Percentiles rank a stretch among this genome's conserved stretches.
Conservation (phyloP, 2,113 vertebrate genomes). For the Aphyosemion australe region DNA sequence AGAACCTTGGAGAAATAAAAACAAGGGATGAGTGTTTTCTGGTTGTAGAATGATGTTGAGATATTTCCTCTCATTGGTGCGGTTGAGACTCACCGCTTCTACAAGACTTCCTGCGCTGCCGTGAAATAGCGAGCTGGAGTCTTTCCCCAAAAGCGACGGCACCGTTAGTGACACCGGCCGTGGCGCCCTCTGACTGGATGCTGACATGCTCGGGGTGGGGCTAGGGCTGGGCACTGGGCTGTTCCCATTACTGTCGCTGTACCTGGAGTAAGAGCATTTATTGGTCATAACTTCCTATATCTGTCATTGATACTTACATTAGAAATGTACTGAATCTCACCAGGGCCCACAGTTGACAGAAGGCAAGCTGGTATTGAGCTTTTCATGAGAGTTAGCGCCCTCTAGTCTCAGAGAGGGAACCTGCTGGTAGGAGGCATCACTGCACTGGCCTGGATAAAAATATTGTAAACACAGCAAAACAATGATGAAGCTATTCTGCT, state of each 20-base stretch:
- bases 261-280: constrained; percentile 59
- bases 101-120: constrained; percentile 97
- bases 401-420: constrained; percentile 87
- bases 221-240: constrained; percentile 63
- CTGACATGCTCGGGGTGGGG: constrained; percentile 40
- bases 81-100: constrained; percentile 87
- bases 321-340: constrained; percentile 33
- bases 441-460: constrained; percentile 63
- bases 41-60: background rate
- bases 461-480: background rate
- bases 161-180: constrained; percentile 91
- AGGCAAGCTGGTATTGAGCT: constrained; percentile 96
- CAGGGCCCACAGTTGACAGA: constrained; percentile 88
- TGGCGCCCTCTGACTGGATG: constrained; percentile 72
- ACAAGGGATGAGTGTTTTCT: background rate
- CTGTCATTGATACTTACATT: background rate
- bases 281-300: background rate
- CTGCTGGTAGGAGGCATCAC: constrained; percentile 77
- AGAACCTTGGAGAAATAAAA: constrained; percentile 84
- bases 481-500: background rate
- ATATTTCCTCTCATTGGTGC: no score
- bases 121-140: constrained; percentile 83
- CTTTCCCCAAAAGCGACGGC: constrained; percentile 80
- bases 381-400: constrained; percentile 86
- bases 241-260: constrained; percentile 80